These are phyloP conservation scores for Oopsacas minuta DNA, from an alignment of 37 sponge, comb jelly and placozoan genomes.

Conservation along the genomic window DNA sequence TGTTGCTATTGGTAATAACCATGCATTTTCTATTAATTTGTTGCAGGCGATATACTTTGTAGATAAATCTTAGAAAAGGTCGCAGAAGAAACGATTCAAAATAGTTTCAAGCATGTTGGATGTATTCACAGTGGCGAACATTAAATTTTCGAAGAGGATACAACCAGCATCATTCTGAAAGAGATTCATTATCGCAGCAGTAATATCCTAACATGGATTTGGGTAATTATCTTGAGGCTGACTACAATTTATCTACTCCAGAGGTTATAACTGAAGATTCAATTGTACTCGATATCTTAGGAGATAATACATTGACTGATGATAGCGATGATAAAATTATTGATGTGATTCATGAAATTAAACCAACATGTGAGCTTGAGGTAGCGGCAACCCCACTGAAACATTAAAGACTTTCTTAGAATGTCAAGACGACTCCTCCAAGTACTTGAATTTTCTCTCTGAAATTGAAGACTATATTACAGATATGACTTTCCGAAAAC, in stretches of 20 bases:
- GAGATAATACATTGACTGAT: neutral
- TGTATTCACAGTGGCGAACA: neutral
- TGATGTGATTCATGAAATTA: neutral
- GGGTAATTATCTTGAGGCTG: neutral
- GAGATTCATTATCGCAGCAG: neutral
- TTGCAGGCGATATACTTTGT: conserved; percentile 21
- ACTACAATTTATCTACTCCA: neutral
- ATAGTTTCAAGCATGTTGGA: conserved; percentile 22
- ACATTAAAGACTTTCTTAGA: neutral
- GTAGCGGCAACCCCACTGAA: neutral
- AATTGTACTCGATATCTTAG: neutral
- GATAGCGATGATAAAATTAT: neutral
- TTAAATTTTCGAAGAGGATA: neutral
- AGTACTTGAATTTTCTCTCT: neutral
- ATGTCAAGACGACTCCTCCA: neutral
- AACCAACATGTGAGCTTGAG: neutral
- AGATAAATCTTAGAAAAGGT: conserved; percentile 20
- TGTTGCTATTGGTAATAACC: neutral
- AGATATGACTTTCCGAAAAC: neutral
- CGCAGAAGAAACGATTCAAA: neutral
- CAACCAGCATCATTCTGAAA: neutral
- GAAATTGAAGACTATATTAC: neutral
- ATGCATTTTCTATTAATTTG: neutral
- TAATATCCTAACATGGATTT: neutral
- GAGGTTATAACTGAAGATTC: neutral